phyloP scores from a whole-genome alignment of 2,797 vertebrate species.

The Potorous gilbertii region DNA sequence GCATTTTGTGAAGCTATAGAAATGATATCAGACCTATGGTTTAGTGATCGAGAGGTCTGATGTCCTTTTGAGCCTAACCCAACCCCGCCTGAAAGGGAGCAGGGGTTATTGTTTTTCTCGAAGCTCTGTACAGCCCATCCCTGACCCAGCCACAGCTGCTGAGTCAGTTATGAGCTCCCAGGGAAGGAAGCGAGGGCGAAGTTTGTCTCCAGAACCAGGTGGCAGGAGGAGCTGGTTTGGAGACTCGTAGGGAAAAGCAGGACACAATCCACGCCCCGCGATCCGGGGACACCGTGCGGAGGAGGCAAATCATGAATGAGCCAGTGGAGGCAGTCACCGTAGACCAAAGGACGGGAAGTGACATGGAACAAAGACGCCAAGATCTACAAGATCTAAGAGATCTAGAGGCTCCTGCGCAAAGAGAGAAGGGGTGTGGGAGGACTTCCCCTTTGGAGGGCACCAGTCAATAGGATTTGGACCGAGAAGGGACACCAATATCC shows the following conservation, averaged over 20 bases:
- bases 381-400: background rate
- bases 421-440: background rate
- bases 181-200: background rate
- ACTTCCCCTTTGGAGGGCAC: background rate
- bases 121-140: background rate
- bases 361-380: background rate
- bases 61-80: background rate
- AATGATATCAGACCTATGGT: background rate
- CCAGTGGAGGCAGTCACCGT: background rate
- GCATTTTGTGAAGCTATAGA: background rate
- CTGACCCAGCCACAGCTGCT: background rate
- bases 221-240: background rate
- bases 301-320: background rate
- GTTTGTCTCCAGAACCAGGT: background rate
- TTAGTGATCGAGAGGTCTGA: background rate
- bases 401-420: background rate
- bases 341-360: background rate
- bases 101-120: background rate
- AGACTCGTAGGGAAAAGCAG: background rate
- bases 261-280: background rate
- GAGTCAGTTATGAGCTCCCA: background rate
- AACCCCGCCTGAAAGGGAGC: background rate
- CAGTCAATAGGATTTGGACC: background rate
- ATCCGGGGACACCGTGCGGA: background rate
- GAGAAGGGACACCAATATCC: background rate